Base-by-base conservation (phyloP, 2,888 invertebrate genomes). In the Bombyx huttoni region DNA sequence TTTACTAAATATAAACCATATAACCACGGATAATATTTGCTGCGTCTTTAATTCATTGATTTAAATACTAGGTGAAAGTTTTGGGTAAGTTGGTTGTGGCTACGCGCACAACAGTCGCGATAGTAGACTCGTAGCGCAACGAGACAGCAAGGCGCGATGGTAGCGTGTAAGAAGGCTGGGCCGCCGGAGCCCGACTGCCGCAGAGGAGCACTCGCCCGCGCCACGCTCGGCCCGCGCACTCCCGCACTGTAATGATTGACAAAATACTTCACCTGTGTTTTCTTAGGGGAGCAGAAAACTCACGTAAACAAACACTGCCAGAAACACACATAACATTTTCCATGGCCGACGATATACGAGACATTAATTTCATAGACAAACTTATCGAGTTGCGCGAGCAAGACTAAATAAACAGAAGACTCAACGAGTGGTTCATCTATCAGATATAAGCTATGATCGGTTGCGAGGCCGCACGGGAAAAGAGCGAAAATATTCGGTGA, bases 261-360 rank as follows among this genome's bases (percentile, higher is more conserved):
- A 81, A 75, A 81, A 78, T 78, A 80, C 74, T 78, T 79, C 70
- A 83, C 81, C 79, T 81, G 77, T 75, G 70, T 78, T 79, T 82
- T 77, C 72, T 77, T 78, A 65, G 52, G 61, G 58, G 60, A 62
- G 56, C 56, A 58, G 53, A 70, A 70, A 70, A 53, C 60, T 64
- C 56, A 50, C 60, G 58, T 68, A 72, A 76, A 75, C 67, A 71
- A 67, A 56, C 66, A 63, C 58, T 55, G 58, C 45, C 13, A 13
- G 14, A 49, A 49, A 14, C 12, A 48, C 35, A 46, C 8, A 49
- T 47, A 35, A 46, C 13, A 48, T 49, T 45, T 40, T 40, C 40
- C 40, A 40, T 40, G 12, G 40, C 40, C 40, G 12, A 40, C 40
- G 40, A 40, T 40, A 40, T 40, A 40, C 12, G 40, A 40, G 40